phyloP scores from a whole-genome alignment of 2,797 vertebrate species.

The Bufotes viridis region DNA sequence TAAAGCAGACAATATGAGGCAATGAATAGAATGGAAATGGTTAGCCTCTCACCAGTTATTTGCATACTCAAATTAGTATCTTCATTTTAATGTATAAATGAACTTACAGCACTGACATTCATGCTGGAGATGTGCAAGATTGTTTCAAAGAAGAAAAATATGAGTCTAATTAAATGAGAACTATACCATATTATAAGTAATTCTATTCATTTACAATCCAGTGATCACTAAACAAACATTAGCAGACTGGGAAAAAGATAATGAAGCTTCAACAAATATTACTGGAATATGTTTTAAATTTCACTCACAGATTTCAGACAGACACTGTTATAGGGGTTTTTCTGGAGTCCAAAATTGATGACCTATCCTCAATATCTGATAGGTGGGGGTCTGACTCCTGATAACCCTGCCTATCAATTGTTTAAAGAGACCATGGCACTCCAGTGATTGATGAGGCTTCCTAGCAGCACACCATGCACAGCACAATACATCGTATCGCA shows the following conservation, averaged over 20 bases:
- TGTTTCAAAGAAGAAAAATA: neutral
- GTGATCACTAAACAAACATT: neutral
- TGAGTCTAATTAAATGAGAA: neutral
- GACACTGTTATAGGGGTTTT: too few species aligned
- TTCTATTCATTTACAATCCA: neutral
- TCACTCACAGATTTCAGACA: neutral
- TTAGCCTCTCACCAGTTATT: slow-evolving; percentile 43
- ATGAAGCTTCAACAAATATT: neutral
- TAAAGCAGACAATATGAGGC: slow-evolving; percentile 5
- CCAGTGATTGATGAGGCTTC: too few species aligned
- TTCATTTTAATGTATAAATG: slow-evolving; percentile 1
- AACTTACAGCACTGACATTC: slow-evolving; percentile 4
- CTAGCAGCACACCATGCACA: too few species aligned
- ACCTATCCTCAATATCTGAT: too few species aligned
- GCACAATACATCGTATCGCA: too few species aligned
- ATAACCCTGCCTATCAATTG: too few species aligned
- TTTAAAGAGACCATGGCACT: too few species aligned
- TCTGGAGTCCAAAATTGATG: too few species aligned
- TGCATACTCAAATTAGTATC: slow-evolving; percentile 39
- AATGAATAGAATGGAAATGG: slow-evolving; percentile 12
- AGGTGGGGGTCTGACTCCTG: too few species aligned
- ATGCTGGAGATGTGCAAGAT: neutral
- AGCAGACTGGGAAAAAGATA: neutral
- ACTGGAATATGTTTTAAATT: neutral
- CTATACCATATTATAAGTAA: neutral